Base-by-base conservation (phyloP, 2,797 vertebrate genomes). In the Acipenser transmontanus region DNA sequence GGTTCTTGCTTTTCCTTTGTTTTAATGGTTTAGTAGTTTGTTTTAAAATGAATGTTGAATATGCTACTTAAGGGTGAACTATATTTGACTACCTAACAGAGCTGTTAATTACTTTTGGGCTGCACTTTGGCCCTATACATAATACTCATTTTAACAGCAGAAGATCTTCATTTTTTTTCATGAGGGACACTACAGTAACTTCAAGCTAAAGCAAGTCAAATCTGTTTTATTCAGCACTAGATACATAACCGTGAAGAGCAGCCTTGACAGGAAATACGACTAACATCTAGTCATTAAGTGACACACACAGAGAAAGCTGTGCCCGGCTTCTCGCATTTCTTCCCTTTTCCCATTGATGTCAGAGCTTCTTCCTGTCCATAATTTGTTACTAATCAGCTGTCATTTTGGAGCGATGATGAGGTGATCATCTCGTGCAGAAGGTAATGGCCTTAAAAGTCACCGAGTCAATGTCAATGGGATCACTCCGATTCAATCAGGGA, bases 381-480 rank as follows among this genome's bases (percentile, higher is more conserved):
- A 95, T 97, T 94, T 93, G 93, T 94, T 87, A 91, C 93, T 95
- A 97, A 96, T 96, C 96, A 98, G 94, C 96, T 96, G 96, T 96
- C 95, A 97, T 91, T 84, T 87, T 76, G 74, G 82, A 81, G 88
- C 84, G 82, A 88, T 93, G 94, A 96, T 93, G 92, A 95, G 95
- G 92, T 91, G 93, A 94, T 95, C 92, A 90, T 94, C 86, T 87
- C 88, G 84, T 84, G 87, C 89, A 87, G 92, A 93, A 92, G 94
- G 93, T 98, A 97, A 98, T 96, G 95, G 96, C 93, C 93, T 98
- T 94, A 96, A 95, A 94, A 98, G 96, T 99, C 96, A 96, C 92
- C 78, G 89, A 98, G 95, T 99, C 96, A 99, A 98, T 98, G 96
- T 99, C 96, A 99, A 97, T 95, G 95, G 94, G 95, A 95, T 94